Base-by-base conservation (phyloP, 2,113 vertebrate species). In the Paraplagusia blochii region DNA sequence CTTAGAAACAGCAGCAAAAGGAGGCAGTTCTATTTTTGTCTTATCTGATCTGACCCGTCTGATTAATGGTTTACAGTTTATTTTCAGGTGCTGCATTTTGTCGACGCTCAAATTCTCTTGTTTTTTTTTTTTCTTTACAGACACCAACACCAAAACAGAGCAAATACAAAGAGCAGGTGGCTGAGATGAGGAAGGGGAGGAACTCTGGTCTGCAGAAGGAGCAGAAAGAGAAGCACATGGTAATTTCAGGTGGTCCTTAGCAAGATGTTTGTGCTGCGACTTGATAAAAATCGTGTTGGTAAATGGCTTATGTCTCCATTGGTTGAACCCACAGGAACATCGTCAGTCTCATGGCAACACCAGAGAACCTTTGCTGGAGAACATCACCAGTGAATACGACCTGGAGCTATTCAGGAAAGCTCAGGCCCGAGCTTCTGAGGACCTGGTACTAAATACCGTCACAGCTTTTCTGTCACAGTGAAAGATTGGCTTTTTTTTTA, bases 221-320 rank as follows among this genome's bases (percentile, higher is more conserved):
- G 71, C 97, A 98, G 82, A 99, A 99, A 74, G 97, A 99, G 81
- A 99, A 98, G 75, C 95, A 96, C 6, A 95, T 95, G 95, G 97
- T 99, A 90, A 9, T 36, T 16, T 6, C 33, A 11, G 7, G 12
- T 18, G 12, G 17, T 42, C 11, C 4, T 13, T 11, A 12, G 19
- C 17, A 4, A 1, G 9, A 5, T 40, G 33, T n/a, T 38, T 12
- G n/a, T 29, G 5, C 40, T 47, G 0, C 8, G 16, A 9, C 13
- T 19, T 7, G 4, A 11, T 14, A n/a, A 11, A 42, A 36, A 7
- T 15, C 11, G 33, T 45, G 7, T n/a, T 2, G 6, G 62, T 17
- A 57, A 1, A 56, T 60, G 10, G 19, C 8, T 29, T 6, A 0
- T 48, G 40, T 14, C 7, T 47, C 5, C 18, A 19, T 49, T 11